Evolutionary conservation across 92 coral and sea anemone genomes (phyloP).

Genomic region (Palythoa grandis): DNA sequence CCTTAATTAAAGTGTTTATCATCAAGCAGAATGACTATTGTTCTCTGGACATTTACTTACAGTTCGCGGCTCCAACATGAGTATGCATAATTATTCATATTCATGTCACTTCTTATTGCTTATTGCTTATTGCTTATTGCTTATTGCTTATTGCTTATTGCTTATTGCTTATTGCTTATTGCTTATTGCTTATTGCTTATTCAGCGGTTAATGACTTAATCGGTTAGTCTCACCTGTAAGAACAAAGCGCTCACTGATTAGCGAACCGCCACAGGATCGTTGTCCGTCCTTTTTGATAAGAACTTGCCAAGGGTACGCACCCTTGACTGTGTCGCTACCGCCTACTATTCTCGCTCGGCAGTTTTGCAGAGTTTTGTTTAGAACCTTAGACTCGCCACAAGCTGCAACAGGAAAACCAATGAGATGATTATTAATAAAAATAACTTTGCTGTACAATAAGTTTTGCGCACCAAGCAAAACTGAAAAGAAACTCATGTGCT

Average conservation of each 20-base stretch:
- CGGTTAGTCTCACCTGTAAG: slow-evolving; percentile 72
- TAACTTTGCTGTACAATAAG: not conserved
- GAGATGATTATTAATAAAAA: not conserved
- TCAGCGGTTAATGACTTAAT: too few species aligned
- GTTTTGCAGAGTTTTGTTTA: slow-evolving; percentile 61
- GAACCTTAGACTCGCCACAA: slow-evolving; percentile 82
- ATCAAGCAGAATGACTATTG: too few species aligned
- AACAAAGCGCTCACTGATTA: slow-evolving; percentile 88
- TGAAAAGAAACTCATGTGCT: not conserved
- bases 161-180: too few species aligned
- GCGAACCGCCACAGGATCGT: slow-evolving; percentile 84
- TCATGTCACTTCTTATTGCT: too few species aligned
- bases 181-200: too few species aligned
- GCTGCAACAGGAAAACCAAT: slow-evolving; percentile 38
- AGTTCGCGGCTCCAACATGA: too few species aligned
- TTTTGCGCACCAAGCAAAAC: not conserved
- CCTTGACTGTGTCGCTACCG: slow-evolving; percentile 76
- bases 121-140: too few species aligned
- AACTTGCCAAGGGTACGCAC: slow-evolving; percentile 99
- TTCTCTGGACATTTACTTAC: too few species aligned
- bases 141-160: too few species aligned
- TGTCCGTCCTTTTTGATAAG: slow-evolving; percentile 62
- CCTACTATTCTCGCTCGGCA: slow-evolving; percentile 95
- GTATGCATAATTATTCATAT: too few species aligned
- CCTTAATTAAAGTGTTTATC: too few species aligned